phyloP scores from a whole-genome alignment of 2,797 vertebrate species.

The Rhinichthys osculus region DNA sequence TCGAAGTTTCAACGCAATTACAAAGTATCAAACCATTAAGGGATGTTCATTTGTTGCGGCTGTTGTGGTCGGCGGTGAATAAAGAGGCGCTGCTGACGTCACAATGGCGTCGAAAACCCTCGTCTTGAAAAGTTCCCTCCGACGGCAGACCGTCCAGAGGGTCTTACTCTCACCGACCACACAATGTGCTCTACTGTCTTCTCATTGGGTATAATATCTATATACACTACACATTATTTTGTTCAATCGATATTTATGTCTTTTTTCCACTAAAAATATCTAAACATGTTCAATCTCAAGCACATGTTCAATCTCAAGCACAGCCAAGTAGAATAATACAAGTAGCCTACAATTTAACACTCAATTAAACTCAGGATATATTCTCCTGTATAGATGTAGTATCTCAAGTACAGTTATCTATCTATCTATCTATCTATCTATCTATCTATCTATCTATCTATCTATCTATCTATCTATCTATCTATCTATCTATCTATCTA shows the following conservation, averaged over 20 bases:
- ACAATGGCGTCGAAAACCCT: constrained; percentile 60
- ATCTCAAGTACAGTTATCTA: background rate
- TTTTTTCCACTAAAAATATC: background rate
- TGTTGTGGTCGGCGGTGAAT: constrained; percentile 51
- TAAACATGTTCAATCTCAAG: background rate
- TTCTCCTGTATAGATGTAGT: background rate
- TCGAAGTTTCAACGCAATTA: constrained; percentile 4
- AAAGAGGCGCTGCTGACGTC: constrained; percentile 55
- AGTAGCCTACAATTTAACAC: background rate
- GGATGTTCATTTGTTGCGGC: constrained; percentile 40
- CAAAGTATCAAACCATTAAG: constrained; percentile 10
- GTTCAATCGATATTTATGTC: background rate
- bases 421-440: background rate
- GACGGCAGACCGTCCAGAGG: constrained; percentile 15
- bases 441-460: background rate
- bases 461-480: background rate
- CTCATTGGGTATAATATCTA: background rate
- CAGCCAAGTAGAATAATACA: background rate
- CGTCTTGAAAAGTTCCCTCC: constrained; percentile 57
- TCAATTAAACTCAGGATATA: background rate
- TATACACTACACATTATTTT: background rate
- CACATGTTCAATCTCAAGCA: too few relatives aligned
- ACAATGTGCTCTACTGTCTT: background rate
- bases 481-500: background rate
- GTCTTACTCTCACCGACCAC: constrained; percentile 8